Conservation (phyloP, 2,113 vertebrate species). For the Forbesichthys agassizii region DNA sequence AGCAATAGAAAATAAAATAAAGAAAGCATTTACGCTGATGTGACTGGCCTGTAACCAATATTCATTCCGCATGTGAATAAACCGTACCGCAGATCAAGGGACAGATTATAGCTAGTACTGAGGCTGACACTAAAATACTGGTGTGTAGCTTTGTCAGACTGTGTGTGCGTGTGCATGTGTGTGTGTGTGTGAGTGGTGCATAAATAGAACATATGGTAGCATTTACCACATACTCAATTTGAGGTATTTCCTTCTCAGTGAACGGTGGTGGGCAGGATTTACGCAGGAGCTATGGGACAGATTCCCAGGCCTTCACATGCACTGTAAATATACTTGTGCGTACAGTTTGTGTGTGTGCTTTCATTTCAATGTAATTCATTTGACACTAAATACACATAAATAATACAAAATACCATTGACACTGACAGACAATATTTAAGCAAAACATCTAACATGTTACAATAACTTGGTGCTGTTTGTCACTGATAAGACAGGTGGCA, state of each 20-base stretch:
- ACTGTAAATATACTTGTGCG: not conserved
- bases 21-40: no score
- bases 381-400: slow-evolving; percentile 7
- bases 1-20: no score
- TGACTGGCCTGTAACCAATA: no score
- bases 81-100: no score
- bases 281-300: slow-evolving; percentile 30
- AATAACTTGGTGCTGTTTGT: no score
- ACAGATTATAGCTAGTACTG: no score
- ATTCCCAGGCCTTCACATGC: slow-evolving; percentile 53
- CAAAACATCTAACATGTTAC: no score
- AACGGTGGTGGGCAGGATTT: slow-evolving; percentile 42
- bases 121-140: no score
- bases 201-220: slow-evolving; percentile 76
- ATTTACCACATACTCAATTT: slow-evolving; percentile 65
- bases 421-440: slow-evolving; percentile 1
- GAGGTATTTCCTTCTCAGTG: slow-evolving; percentile 64
- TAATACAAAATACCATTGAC: not conserved
- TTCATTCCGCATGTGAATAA: no score
- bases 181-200: slow-evolving; percentile 19
- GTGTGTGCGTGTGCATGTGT: not conserved
- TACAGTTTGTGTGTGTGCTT: not conserved
- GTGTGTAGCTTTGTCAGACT: not conserved
- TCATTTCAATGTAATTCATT: not conserved
- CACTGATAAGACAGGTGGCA: no score